Base-by-base conservation (phyloP, 2,888 invertebrate genomes). In the Brenthis hecate region DNA sequence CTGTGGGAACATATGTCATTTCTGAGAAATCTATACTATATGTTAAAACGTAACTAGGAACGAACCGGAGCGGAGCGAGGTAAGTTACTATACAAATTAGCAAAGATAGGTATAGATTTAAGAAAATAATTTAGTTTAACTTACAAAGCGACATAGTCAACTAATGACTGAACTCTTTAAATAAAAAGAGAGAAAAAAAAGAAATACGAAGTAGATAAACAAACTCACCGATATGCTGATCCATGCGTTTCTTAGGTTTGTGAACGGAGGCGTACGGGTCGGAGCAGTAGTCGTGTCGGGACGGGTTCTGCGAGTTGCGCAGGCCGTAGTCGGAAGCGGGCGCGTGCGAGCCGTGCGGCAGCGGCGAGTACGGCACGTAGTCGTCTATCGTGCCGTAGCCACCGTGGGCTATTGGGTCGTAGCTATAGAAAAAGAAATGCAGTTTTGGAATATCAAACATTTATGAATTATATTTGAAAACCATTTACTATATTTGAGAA, bases 181-280 rank as follows among this genome's bases (percentile, higher is more conserved):
- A 19, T 19, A 19, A 19, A 19, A 19, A 23, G 23, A 23, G 23
- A 23, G 3, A 36, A 8, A 36, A 36, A 8, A 36, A 36, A 1
- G 6, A 36, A 36, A 36, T 36, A 8, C 11, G 36, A 36, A 43
- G 36, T 11, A 14, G 6, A 6, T 4, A 16, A 28, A 28, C 28
- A 3, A 36, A 93, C 95, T 94, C 85, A 98, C 97, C 97, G 88
- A 97, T 96, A 92, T 97, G 97, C 85, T 96, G 96, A 84, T 97
- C 96, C 85, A 96, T 95, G 78, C 96, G 94, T 89, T 97, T 97
- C 94, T 97, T 97, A 76, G 97, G 97, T 91, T 97, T 97, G 87
- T 97, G 97, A 76, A 97, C 97, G 73, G 97, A 96, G 74, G 97
- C 97, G 89, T 97, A 97, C 8, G 97, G 97, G 92, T 97, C 97